Percentiles rank a stretch among this genome's conserved stretches.
phyloP scores from a whole-genome alignment of 2,113 vertebrate genomes.

The Otocyon megalotis region DNA sequence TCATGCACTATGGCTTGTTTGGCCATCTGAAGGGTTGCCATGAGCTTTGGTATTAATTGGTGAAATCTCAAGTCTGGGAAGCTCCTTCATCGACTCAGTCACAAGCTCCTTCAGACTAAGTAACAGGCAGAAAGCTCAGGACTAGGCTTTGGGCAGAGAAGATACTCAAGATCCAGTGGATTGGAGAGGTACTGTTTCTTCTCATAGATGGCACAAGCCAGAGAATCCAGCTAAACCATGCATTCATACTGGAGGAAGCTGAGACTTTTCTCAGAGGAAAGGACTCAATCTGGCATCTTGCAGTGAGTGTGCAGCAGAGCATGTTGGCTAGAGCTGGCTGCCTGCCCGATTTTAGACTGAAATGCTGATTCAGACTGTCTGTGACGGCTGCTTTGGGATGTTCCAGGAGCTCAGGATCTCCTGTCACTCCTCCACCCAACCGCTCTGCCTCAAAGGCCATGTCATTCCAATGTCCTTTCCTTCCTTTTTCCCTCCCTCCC shows the following conservation, averaged over 20 bases:
- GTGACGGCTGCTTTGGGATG: background rate
- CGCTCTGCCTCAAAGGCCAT: background rate
- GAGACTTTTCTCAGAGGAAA: background rate
- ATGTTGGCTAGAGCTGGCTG: background rate
- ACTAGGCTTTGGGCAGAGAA: background rate
- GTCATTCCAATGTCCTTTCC: background rate
- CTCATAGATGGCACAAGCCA: background rate
- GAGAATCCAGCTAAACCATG: background rate
- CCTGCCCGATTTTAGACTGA: background rate
- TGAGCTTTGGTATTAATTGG: background rate
- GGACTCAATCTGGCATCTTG: background rate
- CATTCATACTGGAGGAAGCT: background rate
- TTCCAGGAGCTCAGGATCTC: background rate
- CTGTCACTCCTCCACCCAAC: background rate
- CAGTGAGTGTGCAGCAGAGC: background rate
- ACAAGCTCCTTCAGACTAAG: background rate
- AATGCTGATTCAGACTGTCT: background rate
- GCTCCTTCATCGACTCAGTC: slow-evolving; percentile 7
- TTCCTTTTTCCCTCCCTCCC: too few relatives aligned
- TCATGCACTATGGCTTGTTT: slow-evolving; percentile 52
- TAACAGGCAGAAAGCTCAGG: background rate
- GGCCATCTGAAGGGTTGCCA: background rate
- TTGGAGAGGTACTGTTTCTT: background rate
- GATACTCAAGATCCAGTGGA: background rate
- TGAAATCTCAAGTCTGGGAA: slow-evolving; percentile 27